Evolutionary conservation across 2,797 vertebrate genomes (phyloP).

Genomic region (Danio tinwini): DNA sequence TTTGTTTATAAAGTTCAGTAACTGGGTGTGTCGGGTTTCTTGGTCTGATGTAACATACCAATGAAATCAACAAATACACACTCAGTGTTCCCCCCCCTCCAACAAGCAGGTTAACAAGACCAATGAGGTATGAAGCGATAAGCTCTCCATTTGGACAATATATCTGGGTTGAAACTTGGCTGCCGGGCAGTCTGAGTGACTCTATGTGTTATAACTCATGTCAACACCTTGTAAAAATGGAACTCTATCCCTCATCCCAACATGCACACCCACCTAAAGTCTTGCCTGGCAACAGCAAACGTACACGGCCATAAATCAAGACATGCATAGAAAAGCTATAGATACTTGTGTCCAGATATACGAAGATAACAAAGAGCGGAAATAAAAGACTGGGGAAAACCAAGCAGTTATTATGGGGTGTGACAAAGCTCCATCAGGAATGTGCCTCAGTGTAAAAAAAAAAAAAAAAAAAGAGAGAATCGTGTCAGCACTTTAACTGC

Average conservation of each 20-base stretch:
- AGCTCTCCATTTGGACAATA: slow-evolving; percentile 20
- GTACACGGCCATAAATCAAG: slow-evolving; percentile 61
- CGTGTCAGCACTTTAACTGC: not conserved
- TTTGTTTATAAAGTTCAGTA: slow-evolving; percentile 36
- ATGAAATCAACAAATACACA: not conserved
- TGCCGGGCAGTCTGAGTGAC: slow-evolving; percentile 61
- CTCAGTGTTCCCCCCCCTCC: not conserved
- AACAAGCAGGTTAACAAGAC: slow-evolving; percentile 5
- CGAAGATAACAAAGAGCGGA: not conserved
- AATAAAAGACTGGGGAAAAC: not conserved
- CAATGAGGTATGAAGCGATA: slow-evolving; percentile 28
- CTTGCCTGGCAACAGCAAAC: slow-evolving; percentile 60
- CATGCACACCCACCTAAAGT: slow-evolving; percentile 15
- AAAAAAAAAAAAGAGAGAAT: slow-evolving; percentile 4
- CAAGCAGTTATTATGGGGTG: not conserved
- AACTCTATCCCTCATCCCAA: slow-evolving; percentile 51
- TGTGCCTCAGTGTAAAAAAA: not conserved
- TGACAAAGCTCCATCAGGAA: not conserved
- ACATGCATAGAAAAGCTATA: slow-evolving; percentile 70
- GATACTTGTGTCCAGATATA: slow-evolving; percentile 37
- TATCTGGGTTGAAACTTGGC: slow-evolving; percentile 49
- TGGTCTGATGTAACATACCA: not conserved
- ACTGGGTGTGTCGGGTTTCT: slow-evolving; percentile 20
- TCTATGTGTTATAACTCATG: slow-evolving; percentile 61
- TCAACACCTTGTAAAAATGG: slow-evolving; percentile 64